Percentiles rank a stretch among this genome's conserved stretches.
These are phyloP conservation scores for Drosophila aff. DNA, from an alignment of 1,140 invertebrate species.

Conservation along the genomic window DNA sequence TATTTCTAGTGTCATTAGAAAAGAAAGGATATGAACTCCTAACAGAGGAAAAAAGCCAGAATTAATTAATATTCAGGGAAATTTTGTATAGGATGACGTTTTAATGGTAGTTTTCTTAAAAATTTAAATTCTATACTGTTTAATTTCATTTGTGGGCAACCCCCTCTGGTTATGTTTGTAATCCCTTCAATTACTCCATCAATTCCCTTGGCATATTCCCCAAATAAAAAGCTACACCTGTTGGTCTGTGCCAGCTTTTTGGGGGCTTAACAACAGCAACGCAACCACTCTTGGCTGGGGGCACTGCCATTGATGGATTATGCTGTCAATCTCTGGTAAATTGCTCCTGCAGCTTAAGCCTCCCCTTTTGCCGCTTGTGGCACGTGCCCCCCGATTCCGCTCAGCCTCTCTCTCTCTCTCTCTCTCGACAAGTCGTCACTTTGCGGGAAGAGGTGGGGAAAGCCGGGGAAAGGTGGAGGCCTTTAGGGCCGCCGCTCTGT, in stretches of 20 bases:
- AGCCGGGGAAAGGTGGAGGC: constrained; percentile 5
- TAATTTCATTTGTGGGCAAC: background rate
- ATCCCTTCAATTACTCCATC: constrained; percentile 16
- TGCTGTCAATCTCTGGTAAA: constrained; percentile 81
- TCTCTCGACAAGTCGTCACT: constrained; percentile 71
- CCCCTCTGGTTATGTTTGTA: background rate
- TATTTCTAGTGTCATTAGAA: constrained; percentile 5
- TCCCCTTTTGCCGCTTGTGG: constrained; percentile 53
- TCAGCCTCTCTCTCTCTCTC: background rate
- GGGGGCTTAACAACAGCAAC: constrained; percentile 3
- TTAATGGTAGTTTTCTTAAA: background rate
- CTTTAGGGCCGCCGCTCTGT: constrained; percentile 31
- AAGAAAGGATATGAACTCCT: background rate
- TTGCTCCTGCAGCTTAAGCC: constrained; percentile 74
- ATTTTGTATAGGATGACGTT: no score
- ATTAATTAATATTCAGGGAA: background rate
- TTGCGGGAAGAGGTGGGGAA: background rate
- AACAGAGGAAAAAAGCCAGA: background rate
- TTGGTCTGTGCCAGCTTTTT: constrained; percentile 24
- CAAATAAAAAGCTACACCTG: constrained; percentile 43
- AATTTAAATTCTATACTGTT: no score
- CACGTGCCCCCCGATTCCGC: constrained; percentile 58
- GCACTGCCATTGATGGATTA: constrained; percentile 76
- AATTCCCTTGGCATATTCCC: constrained; percentile 21
- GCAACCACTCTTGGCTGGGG: constrained; percentile 14